These are phyloP conservation scores for Coracopsis vasa DNA, from an alignment of 2,113 vertebrate species.

Conservation along the genomic window DNA sequence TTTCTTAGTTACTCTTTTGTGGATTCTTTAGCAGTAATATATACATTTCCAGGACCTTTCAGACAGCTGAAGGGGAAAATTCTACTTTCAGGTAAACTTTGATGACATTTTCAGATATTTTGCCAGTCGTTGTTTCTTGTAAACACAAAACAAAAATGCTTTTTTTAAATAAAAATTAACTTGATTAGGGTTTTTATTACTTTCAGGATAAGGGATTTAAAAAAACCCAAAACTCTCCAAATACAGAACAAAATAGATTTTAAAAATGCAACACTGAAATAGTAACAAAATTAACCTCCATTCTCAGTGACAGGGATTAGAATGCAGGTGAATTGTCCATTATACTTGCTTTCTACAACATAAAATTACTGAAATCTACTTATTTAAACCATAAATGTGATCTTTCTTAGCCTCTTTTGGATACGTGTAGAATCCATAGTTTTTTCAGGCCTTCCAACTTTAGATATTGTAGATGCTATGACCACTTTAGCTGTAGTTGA, in stretches of 20 bases:
- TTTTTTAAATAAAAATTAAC: neutral
- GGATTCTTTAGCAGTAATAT: neutral
- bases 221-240: neutral
- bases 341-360: neutral
- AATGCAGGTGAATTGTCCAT: neutral
- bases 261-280: neutral
- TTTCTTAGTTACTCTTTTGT: neutral
- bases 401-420: neutral
- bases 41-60: neutral
- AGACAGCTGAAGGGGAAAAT: neutral
- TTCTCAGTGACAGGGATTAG: neutral
- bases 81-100: neutral
- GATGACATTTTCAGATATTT: neutral
- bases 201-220: neutral
- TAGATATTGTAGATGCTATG: neutral
- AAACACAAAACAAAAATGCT: fast-evolving
- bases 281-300: neutral
- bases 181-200: neutral
- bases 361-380: neutral
- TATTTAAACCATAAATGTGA: neutral
- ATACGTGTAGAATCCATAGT: neutral
- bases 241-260: neutral
- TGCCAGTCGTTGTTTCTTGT: neutral
- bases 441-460: neutral
- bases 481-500: neutral